phyloP scores from a whole-genome alignment of 2,113 vertebrate genomes.

The Poeciliopsis turrubarensis region DNA sequence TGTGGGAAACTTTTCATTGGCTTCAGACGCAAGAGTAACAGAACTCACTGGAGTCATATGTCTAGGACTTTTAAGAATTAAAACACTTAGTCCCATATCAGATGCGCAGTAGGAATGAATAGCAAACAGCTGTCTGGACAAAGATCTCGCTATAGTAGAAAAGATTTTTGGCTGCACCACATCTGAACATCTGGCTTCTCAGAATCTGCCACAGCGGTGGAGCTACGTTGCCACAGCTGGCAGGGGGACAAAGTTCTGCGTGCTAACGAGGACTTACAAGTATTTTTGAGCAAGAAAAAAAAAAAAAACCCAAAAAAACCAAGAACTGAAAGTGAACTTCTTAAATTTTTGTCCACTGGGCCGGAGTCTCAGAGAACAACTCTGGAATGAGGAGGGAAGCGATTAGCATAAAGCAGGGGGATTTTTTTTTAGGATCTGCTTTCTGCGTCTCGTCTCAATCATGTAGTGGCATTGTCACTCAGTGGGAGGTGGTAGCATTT shows the following conservation, averaged over 20 bases:
- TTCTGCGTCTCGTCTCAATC: constrained; percentile 52
- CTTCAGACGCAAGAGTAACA: background rate
- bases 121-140: constrained; percentile 10
- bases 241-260: background rate
- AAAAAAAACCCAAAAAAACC: too few relatives aligned
- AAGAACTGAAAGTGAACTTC: too few relatives aligned
- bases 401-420: constrained; percentile 5
- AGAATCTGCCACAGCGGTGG: constrained; percentile 33
- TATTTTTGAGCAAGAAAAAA: too few relatives aligned
- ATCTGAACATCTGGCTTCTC: constrained; percentile 49
- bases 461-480: constrained; percentile 18
- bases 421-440: constrained; percentile 10
- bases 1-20: background rate
- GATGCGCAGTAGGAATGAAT: background rate
- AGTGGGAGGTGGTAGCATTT: constrained; percentile 38
- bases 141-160: constrained; percentile 11
- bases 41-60: background rate
- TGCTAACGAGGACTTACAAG: too few relatives aligned
- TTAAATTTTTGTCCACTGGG: too few relatives aligned
- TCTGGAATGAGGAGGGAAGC: background rate
- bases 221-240: constrained; percentile 51
- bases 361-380: background rate
- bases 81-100: background rate
- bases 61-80: background rate
- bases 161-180: constrained; percentile 12